Percentiles rank a stretch among this genome's conserved stretches.
phyloP scores from a whole-genome alignment of 2,888 invertebrate genomes.

The Sinhomidia bicolor region DNA sequence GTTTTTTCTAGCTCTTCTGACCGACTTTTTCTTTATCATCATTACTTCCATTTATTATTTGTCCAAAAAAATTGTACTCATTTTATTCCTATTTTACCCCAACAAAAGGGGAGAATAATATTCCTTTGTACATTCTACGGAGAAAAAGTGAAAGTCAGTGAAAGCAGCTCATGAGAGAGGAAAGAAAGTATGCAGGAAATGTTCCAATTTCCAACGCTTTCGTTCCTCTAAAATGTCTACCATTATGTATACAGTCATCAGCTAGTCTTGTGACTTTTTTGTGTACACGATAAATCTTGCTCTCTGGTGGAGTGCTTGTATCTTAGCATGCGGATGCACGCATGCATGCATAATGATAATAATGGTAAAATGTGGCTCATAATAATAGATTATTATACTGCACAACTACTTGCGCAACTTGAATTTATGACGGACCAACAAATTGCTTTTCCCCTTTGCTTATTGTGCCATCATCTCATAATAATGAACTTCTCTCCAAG shows the following conservation, averaged over 20 bases:
- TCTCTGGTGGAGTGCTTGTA: not conserved
- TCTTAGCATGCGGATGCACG: not conserved
- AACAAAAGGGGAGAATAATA: too few species aligned
- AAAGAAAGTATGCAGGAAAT: constrained; percentile 1
- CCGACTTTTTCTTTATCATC: too few species aligned
- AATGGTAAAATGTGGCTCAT: constrained; percentile 19
- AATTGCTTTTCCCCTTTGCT: constrained; percentile 21
- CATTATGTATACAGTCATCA: too few species aligned
- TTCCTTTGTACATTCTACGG: too few species aligned
- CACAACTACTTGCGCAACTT: constrained; percentile 3
- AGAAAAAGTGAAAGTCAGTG: constrained; percentile 29
- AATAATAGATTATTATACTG: not conserved
- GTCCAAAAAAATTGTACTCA: too few species aligned
- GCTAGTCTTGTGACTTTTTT: not conserved
- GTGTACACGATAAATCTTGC: not conserved
- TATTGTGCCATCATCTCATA: not conserved
- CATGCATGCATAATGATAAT: constrained; percentile 48
- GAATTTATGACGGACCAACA: constrained; percentile 10
- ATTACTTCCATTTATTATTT: too few species aligned
- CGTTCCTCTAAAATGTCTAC: too few species aligned
- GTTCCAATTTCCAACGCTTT: not conserved
- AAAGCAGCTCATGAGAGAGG: too few species aligned
- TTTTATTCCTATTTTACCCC: too few species aligned
- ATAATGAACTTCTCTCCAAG: constrained; percentile 4
- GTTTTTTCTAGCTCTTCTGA: too few species aligned